Conservation (phyloP, 2,888 invertebrate genomes). For the Cantharis rufa region DNA sequence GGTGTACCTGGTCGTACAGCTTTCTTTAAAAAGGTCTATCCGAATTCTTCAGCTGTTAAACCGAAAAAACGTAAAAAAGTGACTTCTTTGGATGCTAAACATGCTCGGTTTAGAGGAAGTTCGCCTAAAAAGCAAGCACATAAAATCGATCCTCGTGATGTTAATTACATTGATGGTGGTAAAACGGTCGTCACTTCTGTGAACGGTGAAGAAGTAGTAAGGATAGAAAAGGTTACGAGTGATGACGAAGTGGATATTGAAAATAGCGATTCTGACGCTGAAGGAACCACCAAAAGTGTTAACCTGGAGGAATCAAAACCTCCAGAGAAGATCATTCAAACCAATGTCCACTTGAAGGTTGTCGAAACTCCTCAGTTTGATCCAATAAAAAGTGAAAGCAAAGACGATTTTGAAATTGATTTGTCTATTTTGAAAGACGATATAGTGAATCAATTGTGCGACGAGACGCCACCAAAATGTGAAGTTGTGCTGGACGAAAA, state of each 20-base stretch:
- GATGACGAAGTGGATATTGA: conserved; percentile 55
- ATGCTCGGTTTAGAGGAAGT: background rate
- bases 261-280: background rate
- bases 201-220: conserved; percentile 65
- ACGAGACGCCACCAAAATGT: conserved; percentile 55
- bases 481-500: conserved; percentile 54
- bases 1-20: conserved; percentile 36
- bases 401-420: conserved; percentile 7
- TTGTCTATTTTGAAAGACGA: conserved; percentile 33
- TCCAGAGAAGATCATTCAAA: background rate
- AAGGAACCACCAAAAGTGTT: background rate
- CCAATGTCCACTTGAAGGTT: background rate
- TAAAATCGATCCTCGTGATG: background rate
- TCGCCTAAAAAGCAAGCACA: background rate
- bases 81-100: background rate
- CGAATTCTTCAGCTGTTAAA: background rate
- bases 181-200: conserved; percentile 62
- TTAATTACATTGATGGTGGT: conserved; percentile 57
- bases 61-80: background rate
- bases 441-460: conserved; percentile 41
- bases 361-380: background rate
- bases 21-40: background rate
- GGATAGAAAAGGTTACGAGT: conserved; percentile 49
- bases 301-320: background rate
- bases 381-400: background rate